These are phyloP conservation scores for Cirrhinus mrigala DNA, from an alignment of 2,797 vertebrate species.

Conservation along the genomic window DNA sequence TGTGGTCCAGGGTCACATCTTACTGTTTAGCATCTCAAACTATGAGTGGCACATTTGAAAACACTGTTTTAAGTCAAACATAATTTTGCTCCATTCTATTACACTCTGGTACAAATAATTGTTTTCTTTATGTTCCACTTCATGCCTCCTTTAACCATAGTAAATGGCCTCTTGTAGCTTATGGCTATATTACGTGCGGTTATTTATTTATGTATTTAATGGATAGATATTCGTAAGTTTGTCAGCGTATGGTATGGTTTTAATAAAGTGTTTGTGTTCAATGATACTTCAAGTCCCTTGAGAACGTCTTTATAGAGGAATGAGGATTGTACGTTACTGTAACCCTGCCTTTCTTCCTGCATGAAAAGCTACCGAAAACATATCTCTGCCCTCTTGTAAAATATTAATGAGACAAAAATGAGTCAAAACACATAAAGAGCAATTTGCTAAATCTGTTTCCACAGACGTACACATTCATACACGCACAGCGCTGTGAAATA, in stretches of 20 bases:
- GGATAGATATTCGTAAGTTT: conserved; percentile 27
- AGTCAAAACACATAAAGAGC: conserved; percentile 53
- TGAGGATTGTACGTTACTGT: conserved; percentile 27
- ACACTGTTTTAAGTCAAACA: background rate
- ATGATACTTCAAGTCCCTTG: conserved; percentile 37
- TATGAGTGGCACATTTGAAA: background rate
- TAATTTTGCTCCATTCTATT: background rate
- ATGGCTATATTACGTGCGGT: background rate
- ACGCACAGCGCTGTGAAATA: conserved; percentile 19
- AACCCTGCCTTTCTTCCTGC: conserved; percentile 27
- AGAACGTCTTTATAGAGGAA: conserved; percentile 24
- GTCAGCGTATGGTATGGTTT: conserved; percentile 14
- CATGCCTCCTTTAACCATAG: background rate
- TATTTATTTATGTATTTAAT: conserved; percentile 18
- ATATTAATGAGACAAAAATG: conserved; percentile 52
- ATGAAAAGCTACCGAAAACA: conserved; percentile 27
- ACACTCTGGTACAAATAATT: background rate
- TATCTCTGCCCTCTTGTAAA: conserved; percentile 41
- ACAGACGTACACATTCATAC: background rate
- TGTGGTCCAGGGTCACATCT: background rate
- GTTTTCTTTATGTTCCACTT: background rate
- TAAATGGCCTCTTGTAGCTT: background rate
- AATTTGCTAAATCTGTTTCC: conserved; percentile 46
- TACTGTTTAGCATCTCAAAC: background rate
- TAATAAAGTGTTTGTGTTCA: conserved; percentile 49